Conservation (phyloP, 2,113 vertebrate genomes). For the Dicaeum eximium region DNA sequence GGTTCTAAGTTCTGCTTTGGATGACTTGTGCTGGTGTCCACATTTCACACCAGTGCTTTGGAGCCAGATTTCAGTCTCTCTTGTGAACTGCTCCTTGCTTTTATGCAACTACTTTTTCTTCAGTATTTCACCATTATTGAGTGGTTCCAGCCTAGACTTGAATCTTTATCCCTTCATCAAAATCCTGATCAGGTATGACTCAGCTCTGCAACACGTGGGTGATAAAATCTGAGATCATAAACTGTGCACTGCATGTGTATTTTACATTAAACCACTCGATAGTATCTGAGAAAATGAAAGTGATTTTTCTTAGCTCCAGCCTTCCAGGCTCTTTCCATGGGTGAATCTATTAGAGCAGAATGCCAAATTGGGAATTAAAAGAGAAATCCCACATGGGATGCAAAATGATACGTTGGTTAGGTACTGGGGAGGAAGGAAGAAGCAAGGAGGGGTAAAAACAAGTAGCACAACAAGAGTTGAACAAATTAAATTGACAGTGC, state of each 20-base stretch:
- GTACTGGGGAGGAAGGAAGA: background rate
- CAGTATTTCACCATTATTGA: background rate
- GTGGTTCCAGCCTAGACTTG: background rate
- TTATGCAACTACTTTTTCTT: background rate
- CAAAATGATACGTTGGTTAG: background rate
- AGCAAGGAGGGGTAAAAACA: background rate
- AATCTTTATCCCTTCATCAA: conserved; percentile 30
- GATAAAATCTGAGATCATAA: conserved; percentile 4
- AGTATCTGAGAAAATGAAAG: conserved; percentile 40
- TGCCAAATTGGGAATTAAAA: conserved; percentile 46
- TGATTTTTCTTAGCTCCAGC: conserved; percentile 28
- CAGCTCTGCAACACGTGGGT: background rate
- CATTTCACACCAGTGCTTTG: background rate
- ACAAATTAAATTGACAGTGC: background rate
- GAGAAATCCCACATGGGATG: background rate
- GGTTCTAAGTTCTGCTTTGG: background rate
- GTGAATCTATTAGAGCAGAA: conserved; percentile 21
- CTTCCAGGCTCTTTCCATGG: background rate
- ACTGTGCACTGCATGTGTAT: conserved; percentile 19
- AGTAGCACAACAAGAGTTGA: background rate
- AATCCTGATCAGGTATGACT: conserved; percentile 23
- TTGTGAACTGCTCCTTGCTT: background rate
- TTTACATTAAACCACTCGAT: conserved; percentile 9
- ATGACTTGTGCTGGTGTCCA: background rate
- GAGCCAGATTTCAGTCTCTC: background rate